Percentiles rank a stretch among this genome's conserved stretches.
phyloP scores from a whole-genome alignment of 2,888 invertebrate species.

The Cylloceria caligata region DNA sequence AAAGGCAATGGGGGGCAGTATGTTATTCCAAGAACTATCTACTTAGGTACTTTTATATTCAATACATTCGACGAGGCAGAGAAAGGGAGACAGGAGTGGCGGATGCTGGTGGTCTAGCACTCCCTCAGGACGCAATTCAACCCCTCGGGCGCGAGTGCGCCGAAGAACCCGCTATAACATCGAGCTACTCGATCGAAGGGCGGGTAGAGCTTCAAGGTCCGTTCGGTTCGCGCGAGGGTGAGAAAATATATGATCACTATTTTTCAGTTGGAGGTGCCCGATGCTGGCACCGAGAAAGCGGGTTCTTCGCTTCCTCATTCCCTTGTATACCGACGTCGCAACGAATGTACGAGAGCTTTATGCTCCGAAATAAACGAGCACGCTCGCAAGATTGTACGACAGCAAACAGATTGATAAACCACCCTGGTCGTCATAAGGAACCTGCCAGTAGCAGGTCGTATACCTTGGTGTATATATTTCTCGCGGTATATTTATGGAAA shows the following conservation, averaged over 20 bases:
- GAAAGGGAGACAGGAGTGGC: constrained; percentile 49
- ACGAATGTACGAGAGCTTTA: constrained; percentile 52
- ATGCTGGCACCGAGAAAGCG: constrained; percentile 61
- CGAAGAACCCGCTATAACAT: constrained; percentile 74
- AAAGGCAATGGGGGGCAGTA: constrained; percentile 69
- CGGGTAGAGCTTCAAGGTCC: constrained; percentile 35
- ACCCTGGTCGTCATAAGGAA: constrained; percentile 44
- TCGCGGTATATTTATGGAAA: constrained; percentile 59
- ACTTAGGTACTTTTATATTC: constrained; percentile 84
- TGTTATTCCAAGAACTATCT: constrained; percentile 82
- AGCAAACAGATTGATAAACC: constrained; percentile 66
- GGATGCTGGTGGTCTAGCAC: constrained; percentile 76
- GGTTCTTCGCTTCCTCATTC: constrained; percentile 60
- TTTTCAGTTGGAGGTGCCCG: constrained; percentile 72
- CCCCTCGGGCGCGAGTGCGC: constrained; percentile 58
- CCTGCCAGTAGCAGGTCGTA: constrained; percentile 29
- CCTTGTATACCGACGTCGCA: constrained; percentile 18
- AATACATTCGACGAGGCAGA: constrained; percentile 80
- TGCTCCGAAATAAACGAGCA: constrained; percentile 58
- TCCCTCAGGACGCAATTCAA: constrained; percentile 78
- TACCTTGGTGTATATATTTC: constrained; percentile 25
- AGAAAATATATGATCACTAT: constrained; percentile 73
- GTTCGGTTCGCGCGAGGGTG: constrained; percentile 59
- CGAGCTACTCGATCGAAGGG: constrained; percentile 68
- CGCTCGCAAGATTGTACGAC: constrained; percentile 60